These are phyloP conservation scores for Drosophila orosa DNA, from an alignment of 1,140 invertebrate genomes.

Conservation along the genomic window DNA sequence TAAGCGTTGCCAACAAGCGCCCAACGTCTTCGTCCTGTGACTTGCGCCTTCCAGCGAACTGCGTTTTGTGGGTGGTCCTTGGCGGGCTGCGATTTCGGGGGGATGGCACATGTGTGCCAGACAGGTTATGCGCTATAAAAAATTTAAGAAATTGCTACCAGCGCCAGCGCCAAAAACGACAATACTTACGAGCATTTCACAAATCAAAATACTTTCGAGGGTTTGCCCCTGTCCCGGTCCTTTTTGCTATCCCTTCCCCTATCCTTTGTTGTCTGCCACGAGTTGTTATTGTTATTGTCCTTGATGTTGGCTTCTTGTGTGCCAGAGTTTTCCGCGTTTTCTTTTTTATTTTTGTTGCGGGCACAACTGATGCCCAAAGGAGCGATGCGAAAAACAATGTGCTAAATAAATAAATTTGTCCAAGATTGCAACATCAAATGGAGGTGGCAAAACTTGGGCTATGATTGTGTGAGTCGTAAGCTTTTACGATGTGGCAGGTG, in stretches of 20 bases:
- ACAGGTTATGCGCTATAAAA: conserved; percentile 81
- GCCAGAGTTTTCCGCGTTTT: conserved; percentile 33
- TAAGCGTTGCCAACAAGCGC: conserved; percentile 74
- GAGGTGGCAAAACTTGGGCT: conserved; percentile 31
- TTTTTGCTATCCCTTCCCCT: conserved; percentile 7
- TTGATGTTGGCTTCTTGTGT: conserved; percentile 38
- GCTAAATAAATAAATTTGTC: conserved; percentile 76
- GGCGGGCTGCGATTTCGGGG: not conserved
- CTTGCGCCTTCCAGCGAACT: conserved; percentile 62
- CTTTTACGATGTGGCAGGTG: conserved; percentile 39
- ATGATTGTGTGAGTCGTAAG: conserved; percentile 13
- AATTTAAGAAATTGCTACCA: conserved; percentile 80
- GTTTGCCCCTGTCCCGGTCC: not conserved
- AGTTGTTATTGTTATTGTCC: conserved; percentile 47
- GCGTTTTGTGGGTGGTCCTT: conserved; percentile 47
- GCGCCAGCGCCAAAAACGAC: conserved; percentile 69
- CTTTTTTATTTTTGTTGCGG: not conserved
- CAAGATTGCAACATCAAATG: conserved; percentile 52
- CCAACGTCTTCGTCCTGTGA: conserved; percentile 54
- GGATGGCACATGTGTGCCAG: conserved; percentile 70
- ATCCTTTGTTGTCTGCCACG: conserved; percentile 61
- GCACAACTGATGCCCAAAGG: conserved; percentile 56
- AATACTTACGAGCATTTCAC: conserved; percentile 80
- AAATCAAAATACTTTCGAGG: conserved; percentile 77
- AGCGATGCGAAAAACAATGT: conserved; percentile 57